These are phyloP conservation scores for Halcyon leucocephala DNA, from an alignment of 2,797 vertebrate genomes.

Conservation along the genomic window DNA sequence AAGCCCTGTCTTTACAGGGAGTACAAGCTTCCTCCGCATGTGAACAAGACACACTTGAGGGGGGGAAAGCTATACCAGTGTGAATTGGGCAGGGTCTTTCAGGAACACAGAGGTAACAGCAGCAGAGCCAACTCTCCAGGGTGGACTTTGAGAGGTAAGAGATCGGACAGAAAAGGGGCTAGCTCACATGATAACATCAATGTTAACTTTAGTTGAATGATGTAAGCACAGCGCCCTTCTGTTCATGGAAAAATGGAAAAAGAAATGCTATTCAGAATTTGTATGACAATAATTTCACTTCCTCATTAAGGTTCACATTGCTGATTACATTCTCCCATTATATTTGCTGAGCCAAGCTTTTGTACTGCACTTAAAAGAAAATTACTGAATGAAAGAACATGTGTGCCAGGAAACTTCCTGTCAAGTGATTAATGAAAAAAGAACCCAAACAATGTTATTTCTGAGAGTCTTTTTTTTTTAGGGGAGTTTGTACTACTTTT, in stretches of 20 bases:
- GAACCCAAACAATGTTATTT: rapidly evolving
- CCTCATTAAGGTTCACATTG: not conserved
- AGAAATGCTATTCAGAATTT: not conserved
- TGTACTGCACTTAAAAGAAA: not conserved
- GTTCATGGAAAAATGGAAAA: not conserved
- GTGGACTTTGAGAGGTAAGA: not conserved
- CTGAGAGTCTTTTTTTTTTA: not conserved
- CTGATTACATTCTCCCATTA: slow-evolving; percentile 5
- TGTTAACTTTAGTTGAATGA: not conserved
- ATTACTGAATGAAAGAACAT: not conserved
- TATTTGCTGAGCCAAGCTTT: slow-evolving; percentile 1
- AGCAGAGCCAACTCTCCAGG: not conserved
- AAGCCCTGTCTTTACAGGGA: not conserved
- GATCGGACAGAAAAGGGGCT: not conserved
- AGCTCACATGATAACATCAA: not conserved
- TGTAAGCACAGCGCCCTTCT: not conserved
- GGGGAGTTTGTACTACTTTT: not conserved
- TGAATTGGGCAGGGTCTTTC: not conserved
- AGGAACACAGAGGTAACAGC: not conserved
- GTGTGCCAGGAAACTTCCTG: not conserved
- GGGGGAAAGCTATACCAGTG: not conserved
- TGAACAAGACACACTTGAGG: not conserved
- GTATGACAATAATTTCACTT: slow-evolving; percentile 6
- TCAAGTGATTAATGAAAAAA: not conserved
- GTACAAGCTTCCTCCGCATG: not conserved